These are phyloP conservation scores for Rana temporaria DNA, from an alignment of 2,113 vertebrate species.

Conservation along the genomic window DNA sequence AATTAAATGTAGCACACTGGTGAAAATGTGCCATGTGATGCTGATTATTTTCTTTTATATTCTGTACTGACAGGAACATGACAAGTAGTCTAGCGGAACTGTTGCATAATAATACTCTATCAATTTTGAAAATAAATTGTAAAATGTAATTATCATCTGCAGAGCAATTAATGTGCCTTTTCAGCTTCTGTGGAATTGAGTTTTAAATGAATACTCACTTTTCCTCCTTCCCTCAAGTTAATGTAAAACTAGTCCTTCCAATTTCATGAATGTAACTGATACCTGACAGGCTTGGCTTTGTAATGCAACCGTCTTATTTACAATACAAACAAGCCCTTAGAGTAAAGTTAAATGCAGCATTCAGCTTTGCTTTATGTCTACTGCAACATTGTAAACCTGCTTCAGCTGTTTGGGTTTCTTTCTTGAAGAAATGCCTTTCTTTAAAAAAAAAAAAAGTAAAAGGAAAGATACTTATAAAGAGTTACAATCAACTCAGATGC, in stretches of 20 bases:
- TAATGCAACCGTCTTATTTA: slow-evolving; percentile 49
- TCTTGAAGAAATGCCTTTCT: slow-evolving; percentile 36
- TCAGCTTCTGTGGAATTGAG: slow-evolving; percentile 24
- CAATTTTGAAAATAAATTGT: slow-evolving; percentile 40
- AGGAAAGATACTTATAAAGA: slow-evolving; percentile 32
- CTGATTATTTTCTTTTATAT: slow-evolving; percentile 28
- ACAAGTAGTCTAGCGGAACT: slow-evolving; percentile 18
- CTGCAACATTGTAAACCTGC: slow-evolving; percentile 49
- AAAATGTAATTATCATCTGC: slow-evolving; percentile 49
- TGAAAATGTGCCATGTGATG: not conserved
- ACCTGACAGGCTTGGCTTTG: slow-evolving; percentile 47
- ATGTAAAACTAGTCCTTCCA: slow-evolving; percentile 47
- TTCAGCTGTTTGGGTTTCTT: slow-evolving; percentile 5
- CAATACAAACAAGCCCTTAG: slow-evolving; percentile 47
- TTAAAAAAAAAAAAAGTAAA: not conserved
- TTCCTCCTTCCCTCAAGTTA: slow-evolving; percentile 13
- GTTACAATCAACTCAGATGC: slow-evolving; percentile 41
- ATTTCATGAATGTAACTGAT: slow-evolving; percentile 31
- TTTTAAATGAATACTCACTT: slow-evolving; percentile 36
- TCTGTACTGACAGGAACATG: slow-evolving; percentile 1
- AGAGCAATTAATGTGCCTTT: slow-evolving; percentile 46
- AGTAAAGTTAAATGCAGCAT: slow-evolving; percentile 27
- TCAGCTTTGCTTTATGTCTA: slow-evolving; percentile 36
- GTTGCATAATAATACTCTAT: slow-evolving; percentile 29
- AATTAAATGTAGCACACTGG: not conserved